A percentile compares a stretch with the other conserved stretches of the same genome.
Conservation (phyloP, 2,113 vertebrate species). For the Garra rufa region DNA sequence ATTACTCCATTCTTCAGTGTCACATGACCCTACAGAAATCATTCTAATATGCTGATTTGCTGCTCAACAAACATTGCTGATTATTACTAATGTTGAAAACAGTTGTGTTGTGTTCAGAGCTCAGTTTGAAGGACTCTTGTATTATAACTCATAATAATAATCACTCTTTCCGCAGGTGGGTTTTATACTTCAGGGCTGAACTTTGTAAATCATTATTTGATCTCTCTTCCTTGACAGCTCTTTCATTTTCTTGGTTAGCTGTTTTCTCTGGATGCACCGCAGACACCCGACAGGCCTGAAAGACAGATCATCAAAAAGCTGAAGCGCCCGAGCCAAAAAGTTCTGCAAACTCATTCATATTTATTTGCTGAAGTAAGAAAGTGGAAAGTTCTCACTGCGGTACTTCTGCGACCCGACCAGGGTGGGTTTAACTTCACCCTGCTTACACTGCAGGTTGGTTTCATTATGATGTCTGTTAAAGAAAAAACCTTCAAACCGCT, state of each 20-base stretch:
- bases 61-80: background rate
- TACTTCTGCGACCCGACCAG: background rate
- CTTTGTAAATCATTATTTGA: conserved; percentile 40
- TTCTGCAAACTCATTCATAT: conserved; percentile 11
- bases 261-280: conserved; percentile 21
- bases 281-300: conserved; percentile 6
- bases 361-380: conserved; percentile 23
- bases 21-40: background rate
- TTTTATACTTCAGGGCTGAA: conserved; percentile 44
- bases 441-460: conserved; percentile 37
- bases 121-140: background rate
- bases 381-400: conserved; percentile 18
- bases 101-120: background rate
- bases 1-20: no score
- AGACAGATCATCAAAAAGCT: conserved; percentile 29
- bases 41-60: background rate
- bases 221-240: conserved; percentile 7
- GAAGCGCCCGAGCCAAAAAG: background rate
- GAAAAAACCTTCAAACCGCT: background rate
- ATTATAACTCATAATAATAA: background rate
- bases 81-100: background rate
- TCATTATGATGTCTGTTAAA: conserved; percentile 22
- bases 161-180: conserved; percentile 32
- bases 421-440: background rate
- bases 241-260: conserved; percentile 45